Percentiles rank a stretch among this genome's conserved stretches.
Conservation (phyloP, 1,140 invertebrate genomes). For the Dreissena polymorpha region DNA sequence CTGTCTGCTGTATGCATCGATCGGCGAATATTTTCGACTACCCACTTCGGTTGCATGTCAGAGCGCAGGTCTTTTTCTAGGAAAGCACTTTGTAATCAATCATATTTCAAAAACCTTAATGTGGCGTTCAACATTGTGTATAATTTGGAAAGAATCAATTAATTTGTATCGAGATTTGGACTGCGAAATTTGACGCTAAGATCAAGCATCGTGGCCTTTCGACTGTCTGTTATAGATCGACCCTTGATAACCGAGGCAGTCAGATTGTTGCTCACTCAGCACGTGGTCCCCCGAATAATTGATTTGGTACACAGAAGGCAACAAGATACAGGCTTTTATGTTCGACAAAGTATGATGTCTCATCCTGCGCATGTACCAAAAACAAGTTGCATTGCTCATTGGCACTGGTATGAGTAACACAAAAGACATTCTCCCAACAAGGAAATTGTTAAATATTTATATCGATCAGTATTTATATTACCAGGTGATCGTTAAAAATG, state of each 20-base stretch:
- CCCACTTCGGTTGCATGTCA: not conserved
- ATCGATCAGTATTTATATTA: no score
- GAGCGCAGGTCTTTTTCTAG: not conserved
- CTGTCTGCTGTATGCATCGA: no score
- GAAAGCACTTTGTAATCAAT: not conserved
- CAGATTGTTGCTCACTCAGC: not conserved
- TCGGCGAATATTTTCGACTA: no score
- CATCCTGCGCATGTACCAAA: no score
- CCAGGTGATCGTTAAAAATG: no score
- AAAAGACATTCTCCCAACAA: no score
- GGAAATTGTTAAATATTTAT: no score
- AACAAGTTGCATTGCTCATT: no score
- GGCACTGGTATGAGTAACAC: no score
- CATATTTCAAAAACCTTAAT: not conserved
- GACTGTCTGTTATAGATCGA: not conserved
- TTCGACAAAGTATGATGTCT: no score
- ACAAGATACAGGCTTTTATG: no score
- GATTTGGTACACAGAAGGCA: not conserved
- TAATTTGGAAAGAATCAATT: slow-evolving; percentile 9
- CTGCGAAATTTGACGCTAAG: not conserved
- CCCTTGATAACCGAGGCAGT: not conserved
- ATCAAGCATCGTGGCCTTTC: not conserved
- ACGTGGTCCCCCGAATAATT: not conserved
- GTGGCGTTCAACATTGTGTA: not conserved
- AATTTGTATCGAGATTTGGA: not conserved